Percentiles rank a stretch among this genome's conserved stretches.
Evolutionary conservation across 2,113 vertebrate species (phyloP).

Genomic region (Upupa epops): DNA sequence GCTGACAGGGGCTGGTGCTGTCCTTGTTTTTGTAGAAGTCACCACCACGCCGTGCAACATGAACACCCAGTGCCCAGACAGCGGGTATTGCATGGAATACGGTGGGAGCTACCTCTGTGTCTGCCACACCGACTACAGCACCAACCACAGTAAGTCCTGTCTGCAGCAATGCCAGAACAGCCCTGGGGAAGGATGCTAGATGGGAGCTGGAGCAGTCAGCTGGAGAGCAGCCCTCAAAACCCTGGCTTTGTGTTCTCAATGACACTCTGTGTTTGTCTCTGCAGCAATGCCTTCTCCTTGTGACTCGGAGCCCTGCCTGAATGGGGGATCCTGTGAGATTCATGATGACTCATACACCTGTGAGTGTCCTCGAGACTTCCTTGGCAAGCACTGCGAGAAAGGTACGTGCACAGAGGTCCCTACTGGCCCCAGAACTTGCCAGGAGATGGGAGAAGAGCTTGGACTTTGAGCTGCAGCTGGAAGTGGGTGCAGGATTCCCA

Average conservation of each 20-base stretch:
- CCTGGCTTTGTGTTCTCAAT: accelerated
- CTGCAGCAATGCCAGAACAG: accelerated
- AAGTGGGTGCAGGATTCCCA: neutral
- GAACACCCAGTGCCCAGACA: constrained; percentile 89
- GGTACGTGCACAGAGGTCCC: constrained; percentile 68
- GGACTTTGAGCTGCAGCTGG: neutral
- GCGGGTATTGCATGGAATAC: constrained; percentile 93
- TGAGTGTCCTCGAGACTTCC: constrained; percentile 88
- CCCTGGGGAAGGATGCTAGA: accelerated
- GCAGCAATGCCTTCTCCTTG: constrained; percentile 93
- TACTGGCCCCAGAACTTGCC: neutral
- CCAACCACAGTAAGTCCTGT: constrained; percentile 83
- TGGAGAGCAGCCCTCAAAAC: neutral
- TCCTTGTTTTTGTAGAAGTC: constrained; percentile 78
- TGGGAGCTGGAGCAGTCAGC: accelerated
- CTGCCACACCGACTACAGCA: constrained; percentile 87
- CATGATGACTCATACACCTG: constrained; percentile 87
- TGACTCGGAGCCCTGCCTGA: constrained; percentile 94
- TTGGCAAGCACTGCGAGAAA: constrained; percentile 91
- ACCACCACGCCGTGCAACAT: constrained; percentile 90
- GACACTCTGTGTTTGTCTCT: constrained; percentile 41
- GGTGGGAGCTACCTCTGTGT: constrained; percentile 92
- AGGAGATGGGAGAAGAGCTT: neutral
- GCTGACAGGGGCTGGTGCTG: neutral
- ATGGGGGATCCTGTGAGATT: constrained; percentile 90